Percentiles rank a stretch among this genome's conserved stretches.
These are phyloP conservation scores for Drosophila anceps DNA, from an alignment of 2,888 invertebrate species.

Conservation along the genomic window DNA sequence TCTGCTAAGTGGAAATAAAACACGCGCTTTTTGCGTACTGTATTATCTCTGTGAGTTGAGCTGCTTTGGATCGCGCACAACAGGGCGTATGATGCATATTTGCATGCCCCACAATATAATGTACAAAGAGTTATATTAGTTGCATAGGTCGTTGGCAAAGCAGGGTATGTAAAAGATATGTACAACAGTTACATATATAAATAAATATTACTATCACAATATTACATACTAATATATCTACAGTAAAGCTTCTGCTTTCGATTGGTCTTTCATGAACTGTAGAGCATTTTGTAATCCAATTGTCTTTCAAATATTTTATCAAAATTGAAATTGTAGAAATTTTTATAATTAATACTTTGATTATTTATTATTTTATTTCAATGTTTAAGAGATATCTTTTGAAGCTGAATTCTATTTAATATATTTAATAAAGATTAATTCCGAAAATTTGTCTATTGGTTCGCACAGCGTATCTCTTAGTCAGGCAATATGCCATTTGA, in stretches of 20 bases:
- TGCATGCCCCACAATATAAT: conserved; percentile 11
- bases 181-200: background rate
- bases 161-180: background rate
- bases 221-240: background rate
- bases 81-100: conserved; percentile 60
- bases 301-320: background rate
- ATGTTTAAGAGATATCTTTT: background rate
- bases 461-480: conserved; percentile 19
- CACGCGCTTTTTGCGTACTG: conserved; percentile 78
- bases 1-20: conserved; percentile 80
- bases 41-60: conserved; percentile 63
- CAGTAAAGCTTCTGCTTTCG: background rate
- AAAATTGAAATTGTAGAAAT: background rate
- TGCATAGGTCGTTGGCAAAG: background rate
- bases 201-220: background rate
- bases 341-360: background rate
- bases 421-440: background rate
- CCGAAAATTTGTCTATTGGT: too few relatives aligned
- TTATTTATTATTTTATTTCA: background rate
- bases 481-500: conserved; percentile 1
- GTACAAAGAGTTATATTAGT: background rate
- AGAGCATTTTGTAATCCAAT: background rate
- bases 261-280: background rate
- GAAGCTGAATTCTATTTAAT: background rate
- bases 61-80: conserved; percentile 41